phyloP scores from a whole-genome alignment of 2,888 invertebrate genomes.

The Macrophya annulata region DNA sequence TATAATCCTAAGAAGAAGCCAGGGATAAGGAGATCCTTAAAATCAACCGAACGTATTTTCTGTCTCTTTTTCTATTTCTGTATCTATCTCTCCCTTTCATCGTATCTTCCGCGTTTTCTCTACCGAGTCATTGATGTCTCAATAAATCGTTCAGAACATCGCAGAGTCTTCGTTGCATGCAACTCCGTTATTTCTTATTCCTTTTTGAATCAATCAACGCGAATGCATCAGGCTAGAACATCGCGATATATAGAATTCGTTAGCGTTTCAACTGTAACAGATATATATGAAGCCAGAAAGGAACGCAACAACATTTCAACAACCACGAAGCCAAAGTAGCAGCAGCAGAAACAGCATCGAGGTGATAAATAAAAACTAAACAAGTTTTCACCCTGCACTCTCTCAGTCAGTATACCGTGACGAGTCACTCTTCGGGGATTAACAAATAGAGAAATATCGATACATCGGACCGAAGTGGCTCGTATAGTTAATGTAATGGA shows the following conservation, averaged over 20 bases:
- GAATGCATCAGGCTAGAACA: background rate
- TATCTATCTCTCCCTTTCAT: background rate
- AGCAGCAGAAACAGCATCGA: background rate
- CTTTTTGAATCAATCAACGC: constrained; percentile 4
- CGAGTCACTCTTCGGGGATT: constrained; percentile 22
- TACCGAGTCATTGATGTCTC: constrained; percentile 22
- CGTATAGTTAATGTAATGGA: background rate
- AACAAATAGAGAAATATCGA: constrained; percentile 12
- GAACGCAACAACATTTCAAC: background rate
- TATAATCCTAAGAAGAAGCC: background rate
- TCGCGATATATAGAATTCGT: constrained; percentile 25
- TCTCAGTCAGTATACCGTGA: background rate
- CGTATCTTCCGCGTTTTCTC: background rate
- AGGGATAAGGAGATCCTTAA: background rate
- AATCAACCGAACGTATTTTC: background rate
- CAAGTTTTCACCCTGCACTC: constrained; percentile 1
- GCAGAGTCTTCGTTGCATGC: background rate
- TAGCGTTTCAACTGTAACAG: background rate
- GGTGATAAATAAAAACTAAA: constrained; percentile 40
- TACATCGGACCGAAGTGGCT: background rate
- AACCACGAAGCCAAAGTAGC: background rate
- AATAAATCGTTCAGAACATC: constrained; percentile 26
- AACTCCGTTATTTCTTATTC: background rate
- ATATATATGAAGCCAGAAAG: background rate
- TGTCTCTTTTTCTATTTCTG: background rate